Percentiles rank a stretch among this genome's conserved stretches.
Evolutionary conservation across 2,888 invertebrate species (phyloP).

Genomic region (Neria commutata): DNA sequence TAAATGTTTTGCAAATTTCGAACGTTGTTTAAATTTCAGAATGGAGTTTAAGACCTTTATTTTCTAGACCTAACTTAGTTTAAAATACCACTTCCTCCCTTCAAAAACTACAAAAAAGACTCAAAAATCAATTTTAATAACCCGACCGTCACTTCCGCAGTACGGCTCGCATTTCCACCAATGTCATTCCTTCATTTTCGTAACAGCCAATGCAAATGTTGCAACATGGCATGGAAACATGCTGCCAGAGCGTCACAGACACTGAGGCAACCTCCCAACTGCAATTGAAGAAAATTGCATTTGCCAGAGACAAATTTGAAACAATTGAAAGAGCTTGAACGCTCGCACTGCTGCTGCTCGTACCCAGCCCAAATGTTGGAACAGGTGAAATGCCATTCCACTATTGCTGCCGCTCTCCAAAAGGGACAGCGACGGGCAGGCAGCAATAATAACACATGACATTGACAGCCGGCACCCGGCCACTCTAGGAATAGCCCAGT

Average conservation of each 20-base stretch:
- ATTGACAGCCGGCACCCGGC: not conserved
- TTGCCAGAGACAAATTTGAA: constrained; percentile 50
- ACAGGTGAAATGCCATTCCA: not conserved
- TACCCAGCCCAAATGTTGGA: not conserved
- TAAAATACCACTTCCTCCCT: too few relatives aligned
- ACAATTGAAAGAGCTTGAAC: constrained; percentile 56
- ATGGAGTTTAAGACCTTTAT: too few relatives aligned
- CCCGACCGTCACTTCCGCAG: too few relatives aligned
- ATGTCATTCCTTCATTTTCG: constrained; percentile 46
- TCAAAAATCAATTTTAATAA: too few relatives aligned
- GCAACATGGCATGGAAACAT: constrained; percentile 47
- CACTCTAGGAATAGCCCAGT: not conserved
- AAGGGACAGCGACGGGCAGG: not conserved
- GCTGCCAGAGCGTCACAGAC: constrained; percentile 9
- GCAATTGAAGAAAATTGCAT: constrained; percentile 54
- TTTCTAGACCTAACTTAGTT: too few relatives aligned
- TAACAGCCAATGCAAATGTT: constrained; percentile 51
- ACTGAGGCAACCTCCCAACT: constrained; percentile 36
- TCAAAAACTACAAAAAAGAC: too few relatives aligned
- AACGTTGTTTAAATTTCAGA: too few relatives aligned
- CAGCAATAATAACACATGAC: too few relatives aligned
- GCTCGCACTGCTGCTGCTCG: not conserved
- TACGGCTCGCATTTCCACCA: constrained; percentile 30
- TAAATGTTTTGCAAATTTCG: too few relatives aligned
- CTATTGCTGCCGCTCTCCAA: not conserved